phyloP scores from a whole-genome alignment of 2,797 vertebrate species.

The Ara ararauna region DNA sequence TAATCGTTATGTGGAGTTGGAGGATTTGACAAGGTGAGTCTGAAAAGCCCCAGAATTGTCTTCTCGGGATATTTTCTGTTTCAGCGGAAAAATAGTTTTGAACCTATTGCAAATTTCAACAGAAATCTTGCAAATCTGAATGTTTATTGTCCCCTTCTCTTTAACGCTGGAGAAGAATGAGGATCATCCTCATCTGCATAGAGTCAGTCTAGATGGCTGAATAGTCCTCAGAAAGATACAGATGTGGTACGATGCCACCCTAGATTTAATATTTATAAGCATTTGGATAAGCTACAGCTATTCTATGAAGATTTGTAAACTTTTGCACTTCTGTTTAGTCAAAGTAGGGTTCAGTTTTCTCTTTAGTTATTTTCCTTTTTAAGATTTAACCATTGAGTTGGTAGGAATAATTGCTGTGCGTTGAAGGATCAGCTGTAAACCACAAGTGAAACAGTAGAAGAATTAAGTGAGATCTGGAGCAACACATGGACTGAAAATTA shows the following conservation, averaged over 20 bases:
- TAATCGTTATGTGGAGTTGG: not conserved
- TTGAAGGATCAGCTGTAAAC: not conserved
- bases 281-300: not conserved
- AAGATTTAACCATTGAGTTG: not conserved
- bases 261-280: not conserved
- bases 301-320: not conserved
- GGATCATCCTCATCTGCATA: not conserved
- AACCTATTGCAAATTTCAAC: not conserved
- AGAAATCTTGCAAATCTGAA: not conserved
- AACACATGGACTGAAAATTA: not conserved
- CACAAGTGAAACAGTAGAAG: not conserved
- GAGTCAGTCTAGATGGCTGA: not conserved
- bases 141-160: not conserved
- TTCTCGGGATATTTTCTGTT: not conserved
- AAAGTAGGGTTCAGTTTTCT: not conserved
- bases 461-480: not conserved
- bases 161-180: not conserved
- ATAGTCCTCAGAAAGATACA: not conserved
- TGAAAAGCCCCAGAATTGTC: not conserved
- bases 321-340: not conserved
- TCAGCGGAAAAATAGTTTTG: not conserved
- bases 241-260: not conserved
- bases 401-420: not conserved
- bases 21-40: not conserved
- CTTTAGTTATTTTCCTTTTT: not conserved